These are phyloP conservation scores for Dryadula phaetusa DNA, from an alignment of 2,888 invertebrate species.

Conservation along the genomic window DNA sequence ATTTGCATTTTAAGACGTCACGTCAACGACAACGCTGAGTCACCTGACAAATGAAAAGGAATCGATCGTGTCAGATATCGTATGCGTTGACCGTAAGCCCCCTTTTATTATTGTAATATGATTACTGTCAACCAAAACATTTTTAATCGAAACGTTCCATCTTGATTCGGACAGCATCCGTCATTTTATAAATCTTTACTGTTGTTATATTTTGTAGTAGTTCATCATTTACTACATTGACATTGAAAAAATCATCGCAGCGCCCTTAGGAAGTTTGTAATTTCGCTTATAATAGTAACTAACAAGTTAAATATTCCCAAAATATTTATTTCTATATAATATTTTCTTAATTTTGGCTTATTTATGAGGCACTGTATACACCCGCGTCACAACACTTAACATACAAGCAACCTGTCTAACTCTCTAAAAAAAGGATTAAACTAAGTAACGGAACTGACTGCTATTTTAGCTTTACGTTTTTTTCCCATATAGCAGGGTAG, in stretches of 20 bases:
- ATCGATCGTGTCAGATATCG: slow-evolving; percentile 78
- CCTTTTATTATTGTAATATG: slow-evolving; percentile 77
- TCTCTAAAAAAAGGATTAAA: no score
- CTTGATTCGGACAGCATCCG: slow-evolving; percentile 34
- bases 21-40: slow-evolving; percentile 82
- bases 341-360: no score
- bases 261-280: background rate
- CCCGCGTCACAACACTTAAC: no score
- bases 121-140: slow-evolving; percentile 78
- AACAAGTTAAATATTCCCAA: no score
- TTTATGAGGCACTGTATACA: no score
- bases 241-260: background rate
- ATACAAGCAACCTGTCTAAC: no score
- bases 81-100: slow-evolving; percentile 82
- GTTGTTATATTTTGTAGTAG: slow-evolving; percentile 19
- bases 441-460: no score
- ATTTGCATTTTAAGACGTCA: slow-evolving; percentile 84
- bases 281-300: no score
- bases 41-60: slow-evolving; percentile 81
- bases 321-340: no score
- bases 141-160: slow-evolving; percentile 46
- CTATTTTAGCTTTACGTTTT: no score
- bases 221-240: slow-evolving; percentile 5
- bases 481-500: no score
- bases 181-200: slow-evolving; percentile 33